Percentiles rank a stretch among this genome's conserved stretches.
Conservation (phyloP, 2,113 vertebrate species). For the Scopus umbretta region DNA sequence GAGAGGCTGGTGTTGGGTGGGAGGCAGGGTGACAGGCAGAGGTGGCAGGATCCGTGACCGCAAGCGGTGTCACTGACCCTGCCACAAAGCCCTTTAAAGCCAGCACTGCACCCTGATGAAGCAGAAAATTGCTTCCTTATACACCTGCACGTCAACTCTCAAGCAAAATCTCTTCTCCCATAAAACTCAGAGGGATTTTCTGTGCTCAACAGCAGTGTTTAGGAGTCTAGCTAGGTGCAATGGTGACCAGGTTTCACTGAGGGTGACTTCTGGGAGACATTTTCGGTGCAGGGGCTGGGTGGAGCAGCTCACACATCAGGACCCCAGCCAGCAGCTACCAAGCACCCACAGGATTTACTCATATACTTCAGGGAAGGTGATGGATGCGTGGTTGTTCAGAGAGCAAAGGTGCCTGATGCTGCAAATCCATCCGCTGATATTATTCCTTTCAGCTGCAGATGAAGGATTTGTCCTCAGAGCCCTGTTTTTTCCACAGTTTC, state of each 20-base stretch:
- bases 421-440: neutral
- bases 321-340: neutral
- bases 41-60: neutral
- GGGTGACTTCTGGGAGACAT: neutral
- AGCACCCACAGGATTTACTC: neutral
- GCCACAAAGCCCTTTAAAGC: neutral
- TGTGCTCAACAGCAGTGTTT: rapidly evolving
- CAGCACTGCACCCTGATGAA: neutral
- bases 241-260: neutral
- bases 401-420: neutral
- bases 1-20: neutral
- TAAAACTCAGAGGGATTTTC: neutral
- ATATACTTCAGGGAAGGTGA: neutral
- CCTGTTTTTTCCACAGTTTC: neutral
- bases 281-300: neutral
- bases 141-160: neutral
- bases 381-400: neutral
- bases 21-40: neutral
- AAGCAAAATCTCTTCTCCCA: neutral
- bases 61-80: neutral
- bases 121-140: neutral
- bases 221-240: rapidly evolving
- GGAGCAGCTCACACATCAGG: neutral
- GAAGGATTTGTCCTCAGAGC: neutral
- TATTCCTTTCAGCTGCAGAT: neutral